Percentiles rank a stretch among this genome's conserved stretches.
phyloP scores from a whole-genome alignment of 2,113 vertebrate species.

The Tursiops truncatus region DNA sequence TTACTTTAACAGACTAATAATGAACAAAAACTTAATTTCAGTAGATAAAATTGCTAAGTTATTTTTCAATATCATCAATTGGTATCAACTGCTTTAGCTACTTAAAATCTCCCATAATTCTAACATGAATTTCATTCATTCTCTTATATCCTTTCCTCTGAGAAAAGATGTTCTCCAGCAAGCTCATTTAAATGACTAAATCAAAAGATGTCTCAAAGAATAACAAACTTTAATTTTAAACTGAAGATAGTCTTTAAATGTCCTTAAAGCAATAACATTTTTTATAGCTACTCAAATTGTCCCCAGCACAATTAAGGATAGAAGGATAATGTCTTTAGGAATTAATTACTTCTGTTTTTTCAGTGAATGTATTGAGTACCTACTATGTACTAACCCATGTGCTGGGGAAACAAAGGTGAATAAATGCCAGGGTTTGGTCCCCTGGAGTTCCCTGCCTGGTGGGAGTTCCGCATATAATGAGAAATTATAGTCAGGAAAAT shows the following conservation, averaged over 20 bases:
- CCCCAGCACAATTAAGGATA: background rate
- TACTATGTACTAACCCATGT: background rate
- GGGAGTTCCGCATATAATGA: background rate
- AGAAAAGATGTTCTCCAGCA: background rate
- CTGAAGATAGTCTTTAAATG: background rate
- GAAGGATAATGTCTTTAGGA: background rate
- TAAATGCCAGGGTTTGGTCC: background rate
- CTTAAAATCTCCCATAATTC: constrained; percentile 2
- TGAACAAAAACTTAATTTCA: background rate
- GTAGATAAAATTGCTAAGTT: background rate
- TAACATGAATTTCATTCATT: background rate
- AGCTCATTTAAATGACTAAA: background rate
- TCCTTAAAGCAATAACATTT: background rate
- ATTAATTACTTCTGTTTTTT: background rate
- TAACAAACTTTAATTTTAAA: background rate
- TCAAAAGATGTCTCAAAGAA: constrained; percentile 10
- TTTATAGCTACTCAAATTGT: background rate
- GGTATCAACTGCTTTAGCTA: background rate
- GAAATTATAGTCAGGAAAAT: background rate
- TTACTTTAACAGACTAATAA: background rate
- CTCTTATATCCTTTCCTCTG: background rate
- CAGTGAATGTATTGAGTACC: background rate
- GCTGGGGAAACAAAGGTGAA: background rate
- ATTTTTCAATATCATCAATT: background rate
- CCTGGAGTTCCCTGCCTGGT: background rate